phyloP scores from a whole-genome alignment of 1,140 invertebrate species.

The Leptopilina boulardi region DNA sequence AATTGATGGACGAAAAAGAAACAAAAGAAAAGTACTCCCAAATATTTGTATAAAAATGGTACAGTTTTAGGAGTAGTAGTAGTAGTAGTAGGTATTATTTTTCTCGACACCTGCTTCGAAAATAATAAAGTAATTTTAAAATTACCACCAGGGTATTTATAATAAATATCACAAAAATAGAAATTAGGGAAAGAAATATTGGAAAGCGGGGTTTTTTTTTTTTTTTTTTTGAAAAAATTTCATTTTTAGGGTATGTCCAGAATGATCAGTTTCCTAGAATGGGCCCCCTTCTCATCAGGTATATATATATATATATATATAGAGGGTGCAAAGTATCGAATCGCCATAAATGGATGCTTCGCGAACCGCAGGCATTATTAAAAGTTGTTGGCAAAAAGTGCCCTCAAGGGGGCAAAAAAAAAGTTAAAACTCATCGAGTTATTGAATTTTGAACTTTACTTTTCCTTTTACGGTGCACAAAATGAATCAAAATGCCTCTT shows the following conservation, averaged over 20 bases:
- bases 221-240: background rate
- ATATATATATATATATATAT: no score
- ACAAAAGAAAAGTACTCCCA: background rate
- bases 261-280: background rate
- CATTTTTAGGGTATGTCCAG: background rate
- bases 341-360: conserved; percentile 24
- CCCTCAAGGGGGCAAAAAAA: no score
- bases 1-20: background rate
- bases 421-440: conserved; percentile 11
- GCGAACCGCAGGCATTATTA: conserved; percentile 4
- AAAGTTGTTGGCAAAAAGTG: conserved; percentile 1
- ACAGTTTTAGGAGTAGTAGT: conserved; percentile 11
- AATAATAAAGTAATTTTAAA: conserved; percentile 30
- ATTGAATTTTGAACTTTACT: conserved; percentile 29
- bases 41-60: conserved; percentile 23
- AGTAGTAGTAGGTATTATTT: background rate
- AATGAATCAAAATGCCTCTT: conserved; percentile 14
- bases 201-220: no score
- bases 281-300: no score
- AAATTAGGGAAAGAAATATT: background rate
- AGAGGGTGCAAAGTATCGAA: conserved; percentile 29
- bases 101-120: conserved; percentile 3
- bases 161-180: no score
- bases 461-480: conserved; percentile 16
- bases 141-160: background rate